phyloP scores from a whole-genome alignment of 2,113 vertebrate species.

The Planiliza haematocheilus region DNA sequence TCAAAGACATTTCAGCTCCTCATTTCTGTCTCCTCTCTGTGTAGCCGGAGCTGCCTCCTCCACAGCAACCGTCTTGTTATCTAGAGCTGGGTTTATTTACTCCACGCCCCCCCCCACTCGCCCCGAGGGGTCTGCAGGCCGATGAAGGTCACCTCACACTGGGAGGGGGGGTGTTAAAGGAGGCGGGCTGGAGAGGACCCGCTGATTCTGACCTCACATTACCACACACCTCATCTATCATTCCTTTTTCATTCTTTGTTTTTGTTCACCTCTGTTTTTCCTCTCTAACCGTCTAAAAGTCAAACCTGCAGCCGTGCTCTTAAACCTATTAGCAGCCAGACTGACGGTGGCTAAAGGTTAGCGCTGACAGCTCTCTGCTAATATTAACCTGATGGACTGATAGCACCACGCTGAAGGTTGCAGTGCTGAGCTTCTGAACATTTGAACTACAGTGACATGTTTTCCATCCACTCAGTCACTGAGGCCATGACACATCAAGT shows the following conservation, averaged over 20 bases:
- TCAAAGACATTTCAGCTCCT: slow-evolving; percentile 25
- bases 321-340: too few species aligned
- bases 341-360: too few species aligned
- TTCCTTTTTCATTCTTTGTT: neutral
- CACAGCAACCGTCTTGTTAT: slow-evolving; percentile 48
- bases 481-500: too few species aligned
- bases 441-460: too few species aligned
- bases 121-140: neutral
- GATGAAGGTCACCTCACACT: slow-evolving; percentile 52
- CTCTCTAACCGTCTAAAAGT: neutral
- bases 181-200: slow-evolving; percentile 25
- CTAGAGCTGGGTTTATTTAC: slow-evolving; percentile 33
- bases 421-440: too few species aligned
- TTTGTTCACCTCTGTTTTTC: neutral
- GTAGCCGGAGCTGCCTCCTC: slow-evolving; percentile 6
- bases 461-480: too few species aligned
- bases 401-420: too few species aligned
- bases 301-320: too few species aligned
- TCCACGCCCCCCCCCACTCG: neutral
- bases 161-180: slow-evolving; percentile 9
- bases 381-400: too few species aligned
- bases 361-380: too few species aligned
- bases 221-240: slow-evolving; percentile 5
- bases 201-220: slow-evolving; percentile 25
- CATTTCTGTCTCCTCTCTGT: neutral